phyloP scores from a whole-genome alignment of 2,797 vertebrate species.

The Spinibarbus caldwelli region DNA sequence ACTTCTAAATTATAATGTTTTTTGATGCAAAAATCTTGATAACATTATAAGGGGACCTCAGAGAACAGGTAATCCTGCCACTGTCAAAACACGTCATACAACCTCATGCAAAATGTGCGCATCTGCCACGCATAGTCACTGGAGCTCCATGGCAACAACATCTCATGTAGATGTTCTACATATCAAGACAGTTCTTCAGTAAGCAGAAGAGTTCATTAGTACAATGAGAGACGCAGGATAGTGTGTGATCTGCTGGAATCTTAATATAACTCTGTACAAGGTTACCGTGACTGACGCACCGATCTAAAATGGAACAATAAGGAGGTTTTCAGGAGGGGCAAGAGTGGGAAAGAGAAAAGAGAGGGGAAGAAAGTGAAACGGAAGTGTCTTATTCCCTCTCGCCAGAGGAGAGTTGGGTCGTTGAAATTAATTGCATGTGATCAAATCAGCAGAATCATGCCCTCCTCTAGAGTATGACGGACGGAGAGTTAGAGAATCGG shows the following conservation, averaged over 20 bases:
- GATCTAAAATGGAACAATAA: slow-evolving; percentile 59
- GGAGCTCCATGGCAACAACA: slow-evolving; percentile 47
- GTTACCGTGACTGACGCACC: slow-evolving; percentile 58
- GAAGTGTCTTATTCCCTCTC: slow-evolving; percentile 53
- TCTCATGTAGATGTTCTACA: slow-evolving; percentile 33
- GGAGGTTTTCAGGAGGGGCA: slow-evolving; percentile 60
- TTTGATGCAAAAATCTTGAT: background rate
- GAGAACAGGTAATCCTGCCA: background rate
- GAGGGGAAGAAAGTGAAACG: slow-evolving; percentile 53
- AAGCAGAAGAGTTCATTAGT: slow-evolving; percentile 46
- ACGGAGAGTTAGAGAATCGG: slow-evolving; percentile 66
- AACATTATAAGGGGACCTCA: background rate
- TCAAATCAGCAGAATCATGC: slow-evolving; percentile 78
- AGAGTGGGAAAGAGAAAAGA: slow-evolving; percentile 57
- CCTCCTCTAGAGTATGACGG: slow-evolving; percentile 56
- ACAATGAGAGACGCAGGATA: slow-evolving; percentile 9
- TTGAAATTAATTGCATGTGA: slow-evolving; percentile 81
- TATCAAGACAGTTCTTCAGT: slow-evolving; percentile 1
- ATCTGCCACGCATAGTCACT: slow-evolving; percentile 3
- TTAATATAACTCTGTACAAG: slow-evolving; percentile 58
- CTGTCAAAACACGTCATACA: slow-evolving; percentile 14
- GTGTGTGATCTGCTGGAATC: slow-evolving; percentile 43
- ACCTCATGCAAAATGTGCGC: background rate
- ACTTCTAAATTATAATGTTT: background rate
- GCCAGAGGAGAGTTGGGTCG: slow-evolving; percentile 63